Evolutionary conservation across 53 echinoderm and acorn worm genomes (phyloP).

Genomic region (Temnopleurus reevesii): DNA sequence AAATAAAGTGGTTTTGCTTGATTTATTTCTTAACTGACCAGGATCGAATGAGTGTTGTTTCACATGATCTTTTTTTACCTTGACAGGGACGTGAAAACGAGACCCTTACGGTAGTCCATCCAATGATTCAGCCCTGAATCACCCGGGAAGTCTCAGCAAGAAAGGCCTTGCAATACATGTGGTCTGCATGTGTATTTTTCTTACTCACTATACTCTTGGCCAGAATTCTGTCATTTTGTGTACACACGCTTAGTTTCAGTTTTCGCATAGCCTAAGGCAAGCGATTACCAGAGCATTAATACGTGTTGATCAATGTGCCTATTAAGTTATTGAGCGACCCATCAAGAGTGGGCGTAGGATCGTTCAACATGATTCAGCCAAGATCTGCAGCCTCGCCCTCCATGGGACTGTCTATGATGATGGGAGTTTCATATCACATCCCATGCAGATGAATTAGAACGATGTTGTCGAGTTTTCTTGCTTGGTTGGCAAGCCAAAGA

Average conservation of each 20-base stretch:
- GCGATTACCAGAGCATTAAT: not conserved
- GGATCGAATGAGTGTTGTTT: too few species aligned
- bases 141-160: conserved; percentile 1
- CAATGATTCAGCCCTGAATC: conserved; percentile 41
- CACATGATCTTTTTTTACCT: too few species aligned
- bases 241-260: not conserved
- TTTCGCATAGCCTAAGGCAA: not conserved
- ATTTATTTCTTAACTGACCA: too few species aligned
- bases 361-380: too few species aligned
- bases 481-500: too few species aligned
- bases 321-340: not conserved
- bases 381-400: too few species aligned
- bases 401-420: too few species aligned
- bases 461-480: too few species aligned
- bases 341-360: too few species aligned
- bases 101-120: not conserved
- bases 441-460: too few species aligned
- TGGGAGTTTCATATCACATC: too few species aligned
- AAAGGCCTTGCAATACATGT: conserved; percentile 25
- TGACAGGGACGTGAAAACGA: not conserved
- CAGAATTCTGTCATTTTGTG: not conserved
- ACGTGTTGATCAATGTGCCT: not conserved
- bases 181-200: not conserved
- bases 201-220: not conserved
- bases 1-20: too few species aligned